Conservation (phyloP, 2,797 vertebrate genomes). For the Silurus aristotelis region DNA sequence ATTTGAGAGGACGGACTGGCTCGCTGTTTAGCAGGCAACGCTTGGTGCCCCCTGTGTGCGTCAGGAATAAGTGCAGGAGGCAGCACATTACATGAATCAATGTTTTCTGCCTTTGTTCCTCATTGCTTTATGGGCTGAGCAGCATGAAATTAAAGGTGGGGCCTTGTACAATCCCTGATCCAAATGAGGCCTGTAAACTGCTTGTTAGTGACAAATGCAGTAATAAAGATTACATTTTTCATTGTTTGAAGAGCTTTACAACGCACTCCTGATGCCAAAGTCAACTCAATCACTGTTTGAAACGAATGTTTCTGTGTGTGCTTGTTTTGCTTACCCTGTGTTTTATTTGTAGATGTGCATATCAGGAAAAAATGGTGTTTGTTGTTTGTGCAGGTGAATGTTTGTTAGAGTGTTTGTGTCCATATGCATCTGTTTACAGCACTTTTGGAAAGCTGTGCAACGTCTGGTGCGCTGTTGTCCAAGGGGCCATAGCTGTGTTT, state of each 20-base stretch:
- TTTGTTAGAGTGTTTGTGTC: slow-evolving; percentile 10
- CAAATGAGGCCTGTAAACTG: slow-evolving; percentile 75
- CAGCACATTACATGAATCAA: slow-evolving; percentile 63
- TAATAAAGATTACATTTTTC: slow-evolving; percentile 72
- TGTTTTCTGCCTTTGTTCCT: slow-evolving; percentile 75
- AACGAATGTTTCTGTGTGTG: slow-evolving; percentile 32
- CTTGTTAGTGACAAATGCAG: slow-evolving; percentile 68
- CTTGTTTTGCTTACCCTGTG: not conserved
- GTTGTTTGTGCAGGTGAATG: slow-evolving; percentile 20
- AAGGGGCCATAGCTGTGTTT: slow-evolving; percentile 36
- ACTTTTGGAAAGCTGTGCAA: slow-evolving; percentile 23
- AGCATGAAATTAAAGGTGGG: slow-evolving; percentile 80
- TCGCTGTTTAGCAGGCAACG: not conserved
- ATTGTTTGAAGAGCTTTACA: slow-evolving; percentile 55
- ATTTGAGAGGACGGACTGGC: slow-evolving; percentile 16
- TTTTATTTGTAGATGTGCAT: not conserved
- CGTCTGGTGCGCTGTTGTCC: slow-evolving; percentile 32
- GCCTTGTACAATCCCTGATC: slow-evolving; percentile 62
- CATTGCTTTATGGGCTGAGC: slow-evolving; percentile 73
- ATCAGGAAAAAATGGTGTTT: not conserved
- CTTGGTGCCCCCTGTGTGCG: slow-evolving; percentile 65
- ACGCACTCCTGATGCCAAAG: slow-evolving; percentile 38
- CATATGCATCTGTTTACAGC: slow-evolving; percentile 41
- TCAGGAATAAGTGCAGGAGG: slow-evolving; percentile 50
- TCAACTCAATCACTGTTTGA: slow-evolving; percentile 30